Conservation (phyloP, 2,113 vertebrate genomes). For the Coptodon bakossiorum region DNA sequence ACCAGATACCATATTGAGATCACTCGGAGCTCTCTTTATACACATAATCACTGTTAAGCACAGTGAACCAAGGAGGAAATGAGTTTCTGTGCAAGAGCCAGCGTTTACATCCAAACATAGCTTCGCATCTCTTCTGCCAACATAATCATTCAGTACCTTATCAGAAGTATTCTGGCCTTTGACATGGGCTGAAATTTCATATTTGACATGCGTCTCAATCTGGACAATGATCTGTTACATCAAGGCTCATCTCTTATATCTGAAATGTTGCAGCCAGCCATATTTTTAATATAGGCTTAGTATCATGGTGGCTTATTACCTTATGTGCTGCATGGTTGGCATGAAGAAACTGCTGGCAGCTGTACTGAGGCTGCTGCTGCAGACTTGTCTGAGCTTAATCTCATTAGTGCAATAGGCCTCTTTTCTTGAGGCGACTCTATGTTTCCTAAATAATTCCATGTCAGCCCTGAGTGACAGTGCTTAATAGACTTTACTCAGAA, state of each 20-base stretch:
- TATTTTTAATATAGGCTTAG: slow-evolving; percentile 29
- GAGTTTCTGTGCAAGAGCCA: neutral
- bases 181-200: neutral
- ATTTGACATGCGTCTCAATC: slow-evolving; percentile 4
- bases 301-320: slow-evolving; percentile 39
- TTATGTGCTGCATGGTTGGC: slow-evolving; percentile 30
- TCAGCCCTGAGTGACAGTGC: slow-evolving; percentile 25
- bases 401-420: slow-evolving; percentile 31
- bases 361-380: slow-evolving; percentile 39
- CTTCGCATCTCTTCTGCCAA: neutral
- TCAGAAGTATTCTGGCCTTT: slow-evolving; percentile 2
- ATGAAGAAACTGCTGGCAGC: slow-evolving; percentile 52
- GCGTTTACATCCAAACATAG: neutral
- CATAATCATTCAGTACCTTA: neutral
- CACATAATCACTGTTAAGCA: neutral
- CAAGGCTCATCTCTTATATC: neutral
- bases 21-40: neutral
- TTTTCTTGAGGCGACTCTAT: slow-evolving; percentile 30
- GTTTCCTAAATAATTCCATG: slow-evolving; percentile 40
- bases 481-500: slow-evolving; percentile 16
- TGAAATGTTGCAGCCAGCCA: slow-evolving; percentile 5
- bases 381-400: slow-evolving; percentile 43
- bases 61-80: neutral
- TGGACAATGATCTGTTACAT: slow-evolving; percentile 29
- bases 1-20: slow-evolving; percentile 5